phyloP scores from a whole-genome alignment of 2,888 invertebrate genomes.

The Lissonota sp. region DNA sequence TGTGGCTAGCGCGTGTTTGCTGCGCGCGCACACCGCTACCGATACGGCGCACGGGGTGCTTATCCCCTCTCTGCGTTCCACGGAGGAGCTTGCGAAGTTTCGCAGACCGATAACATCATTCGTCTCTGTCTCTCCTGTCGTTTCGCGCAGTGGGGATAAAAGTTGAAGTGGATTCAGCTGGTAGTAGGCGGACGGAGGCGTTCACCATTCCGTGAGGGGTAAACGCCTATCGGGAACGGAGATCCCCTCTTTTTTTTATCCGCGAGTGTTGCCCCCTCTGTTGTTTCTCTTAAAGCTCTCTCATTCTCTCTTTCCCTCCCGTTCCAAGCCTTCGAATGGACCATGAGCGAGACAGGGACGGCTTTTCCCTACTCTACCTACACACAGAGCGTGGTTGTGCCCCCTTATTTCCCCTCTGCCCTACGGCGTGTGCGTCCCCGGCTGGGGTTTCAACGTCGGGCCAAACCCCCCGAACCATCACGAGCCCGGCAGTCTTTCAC shows the following conservation, averaged over 20 bases:
- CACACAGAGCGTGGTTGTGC: constrained; percentile 50
- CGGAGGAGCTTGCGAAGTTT: constrained; percentile 79
- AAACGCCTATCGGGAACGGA: constrained; percentile 76
- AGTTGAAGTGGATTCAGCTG: constrained; percentile 73
- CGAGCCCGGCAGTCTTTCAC: constrained; percentile 82
- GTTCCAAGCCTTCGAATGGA: too few relatives aligned
- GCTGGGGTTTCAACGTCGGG: too few relatives aligned
- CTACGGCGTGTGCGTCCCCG: constrained; percentile 62
- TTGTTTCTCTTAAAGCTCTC: constrained; percentile 46
- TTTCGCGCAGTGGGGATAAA: constrained; percentile 65
- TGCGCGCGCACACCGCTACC: too few relatives aligned
- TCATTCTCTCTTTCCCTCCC: constrained; percentile 47
- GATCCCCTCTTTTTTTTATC: constrained; percentile 79
- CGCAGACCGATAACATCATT: constrained; percentile 69
- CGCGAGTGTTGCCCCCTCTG: constrained; percentile 53
- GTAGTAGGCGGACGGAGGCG: constrained; percentile 80
- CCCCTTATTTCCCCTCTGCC: constrained; percentile 66
- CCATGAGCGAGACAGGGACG: constrained; percentile 54
- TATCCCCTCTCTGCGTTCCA: constrained; percentile 15
- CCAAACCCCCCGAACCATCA: constrained; percentile 75
- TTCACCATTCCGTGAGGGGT: constrained; percentile 72
- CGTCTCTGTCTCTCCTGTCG: neutral
- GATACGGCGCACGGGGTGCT: too few relatives aligned
- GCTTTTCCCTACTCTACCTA: constrained; percentile 69
- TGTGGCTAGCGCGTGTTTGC: too few relatives aligned